Evolutionary conservation across 2,888 invertebrate species (phyloP).

Genomic region (Heliconius aoede): DNA sequence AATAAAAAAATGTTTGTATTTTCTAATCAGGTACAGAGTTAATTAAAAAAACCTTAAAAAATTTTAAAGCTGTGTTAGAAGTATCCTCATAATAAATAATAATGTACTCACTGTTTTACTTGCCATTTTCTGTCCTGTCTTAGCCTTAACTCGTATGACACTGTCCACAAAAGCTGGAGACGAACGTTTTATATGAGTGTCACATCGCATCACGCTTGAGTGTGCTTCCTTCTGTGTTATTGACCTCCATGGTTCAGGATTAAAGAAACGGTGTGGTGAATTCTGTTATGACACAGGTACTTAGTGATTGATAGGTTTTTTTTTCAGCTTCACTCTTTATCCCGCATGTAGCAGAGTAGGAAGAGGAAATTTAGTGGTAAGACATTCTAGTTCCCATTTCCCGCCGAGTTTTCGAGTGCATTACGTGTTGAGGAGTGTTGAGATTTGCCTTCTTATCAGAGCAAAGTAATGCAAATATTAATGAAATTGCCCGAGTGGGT

Average conservation of each 20-base stretch:
- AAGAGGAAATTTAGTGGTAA: not conserved
- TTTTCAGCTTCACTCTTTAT: not conserved
- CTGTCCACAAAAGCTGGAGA: slow-evolving; percentile 42
- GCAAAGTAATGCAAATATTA: too few relatives aligned
- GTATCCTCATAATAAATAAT: not conserved
- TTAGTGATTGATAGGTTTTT: not conserved
- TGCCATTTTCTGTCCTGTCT: slow-evolving; percentile 50
- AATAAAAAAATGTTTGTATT: too few relatives aligned
- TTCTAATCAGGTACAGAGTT: not conserved
- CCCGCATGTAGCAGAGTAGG: not conserved
- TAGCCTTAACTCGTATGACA: slow-evolving; percentile 33
- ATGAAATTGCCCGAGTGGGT: too few relatives aligned
- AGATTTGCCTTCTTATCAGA: too few relatives aligned
- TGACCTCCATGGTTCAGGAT: slow-evolving; percentile 60
- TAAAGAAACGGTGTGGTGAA: slow-evolving; percentile 44
- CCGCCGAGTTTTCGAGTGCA: too few relatives aligned
- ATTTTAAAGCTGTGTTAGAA: too few relatives aligned
- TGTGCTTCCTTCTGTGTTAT: slow-evolving; percentile 66
- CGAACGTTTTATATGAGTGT: slow-evolving; percentile 63
- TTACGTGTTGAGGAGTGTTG: not conserved
- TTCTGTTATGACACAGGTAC: slow-evolving; percentile 12
- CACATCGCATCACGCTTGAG: slow-evolving; percentile 73
- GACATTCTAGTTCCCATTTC: not conserved
- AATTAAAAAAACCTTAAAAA: not conserved
- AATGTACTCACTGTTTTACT: slow-evolving; percentile 51